A percentile compares a stretch with the other conserved stretches of the same genome.
Conservation (phyloP, 2,888 invertebrate species). For the Plagodis dolabraria region DNA sequence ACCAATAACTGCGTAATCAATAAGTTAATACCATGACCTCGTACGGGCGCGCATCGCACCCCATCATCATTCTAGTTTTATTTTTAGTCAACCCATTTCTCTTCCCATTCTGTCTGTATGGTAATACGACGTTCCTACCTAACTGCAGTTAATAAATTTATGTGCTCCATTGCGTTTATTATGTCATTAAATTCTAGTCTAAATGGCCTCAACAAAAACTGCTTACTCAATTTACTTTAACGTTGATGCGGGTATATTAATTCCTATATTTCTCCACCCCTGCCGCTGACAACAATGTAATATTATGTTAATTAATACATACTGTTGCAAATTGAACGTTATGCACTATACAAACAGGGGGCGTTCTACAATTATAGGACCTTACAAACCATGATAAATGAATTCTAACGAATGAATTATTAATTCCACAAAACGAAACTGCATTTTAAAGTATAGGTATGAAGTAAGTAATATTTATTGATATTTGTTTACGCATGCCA, state of each 20-base stretch:
- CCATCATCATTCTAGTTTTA: conserved; percentile 5
- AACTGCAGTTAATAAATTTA: conserved; percentile 12
- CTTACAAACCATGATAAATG: too few species aligned
- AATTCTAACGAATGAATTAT: too few species aligned
- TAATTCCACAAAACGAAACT: too few species aligned
- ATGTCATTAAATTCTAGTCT: conserved; percentile 22
- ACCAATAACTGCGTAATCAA: conserved; percentile 21
- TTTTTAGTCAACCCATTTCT: conserved; percentile 6
- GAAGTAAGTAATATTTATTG: conserved; percentile 9
- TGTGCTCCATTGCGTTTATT: conserved; percentile 22
- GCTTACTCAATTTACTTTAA: conserved; percentile 20
- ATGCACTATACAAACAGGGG: conserved; percentile 1
- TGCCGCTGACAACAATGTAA: conserved; percentile 14
- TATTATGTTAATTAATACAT: too few species aligned
- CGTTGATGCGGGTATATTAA: conserved; percentile 24
- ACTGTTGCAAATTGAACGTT: background rate
- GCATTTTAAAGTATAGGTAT: too few species aligned
- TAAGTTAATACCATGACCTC: conserved; percentile 36
- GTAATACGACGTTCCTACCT: background rate
- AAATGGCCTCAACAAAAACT: conserved; percentile 17
- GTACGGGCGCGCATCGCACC: conserved; percentile 18
- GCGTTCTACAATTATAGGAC: conserved; percentile 1
- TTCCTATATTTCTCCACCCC: conserved; percentile 16
- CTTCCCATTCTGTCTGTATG: conserved; percentile 1
- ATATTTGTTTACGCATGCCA: conserved; percentile 27